A percentile compares a stretch with the other conserved stretches of the same genome.
phyloP scores from a whole-genome alignment of 2,888 invertebrate species.

The Bimastos eiseni region DNA sequence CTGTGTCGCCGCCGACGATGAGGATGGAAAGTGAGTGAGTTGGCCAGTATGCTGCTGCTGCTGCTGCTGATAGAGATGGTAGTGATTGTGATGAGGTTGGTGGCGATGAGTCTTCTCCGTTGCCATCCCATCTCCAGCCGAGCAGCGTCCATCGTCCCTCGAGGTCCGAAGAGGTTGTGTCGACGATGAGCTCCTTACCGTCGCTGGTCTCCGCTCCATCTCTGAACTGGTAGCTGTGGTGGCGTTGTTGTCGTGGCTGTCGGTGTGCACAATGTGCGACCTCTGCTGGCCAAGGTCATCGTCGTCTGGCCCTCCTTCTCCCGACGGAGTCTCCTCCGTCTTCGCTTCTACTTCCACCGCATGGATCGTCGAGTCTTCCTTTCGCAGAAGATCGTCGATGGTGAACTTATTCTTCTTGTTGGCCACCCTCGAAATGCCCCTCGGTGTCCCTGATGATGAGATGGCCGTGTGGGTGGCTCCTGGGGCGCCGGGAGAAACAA shows the following conservation, averaged over 20 bases:
- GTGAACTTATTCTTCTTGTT: background rate
- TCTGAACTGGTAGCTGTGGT: background rate
- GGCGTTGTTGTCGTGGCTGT: background rate
- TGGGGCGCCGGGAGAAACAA: background rate
- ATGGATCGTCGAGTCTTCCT: background rate
- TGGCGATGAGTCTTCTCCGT: background rate
- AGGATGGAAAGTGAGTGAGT: background rate
- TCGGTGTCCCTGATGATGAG: background rate
- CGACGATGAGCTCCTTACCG: background rate
- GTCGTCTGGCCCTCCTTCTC: background rate
- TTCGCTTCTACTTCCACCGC: background rate
- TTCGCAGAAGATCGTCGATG: slow-evolving; percentile 1
- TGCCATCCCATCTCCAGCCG: background rate
- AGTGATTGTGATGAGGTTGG: background rate
- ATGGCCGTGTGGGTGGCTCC: background rate
- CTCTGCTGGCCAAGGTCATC: background rate
- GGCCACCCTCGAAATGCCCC: background rate
- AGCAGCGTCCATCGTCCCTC: background rate
- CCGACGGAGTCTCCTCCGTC: background rate
- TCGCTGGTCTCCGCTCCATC: background rate
- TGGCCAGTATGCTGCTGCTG: background rate
- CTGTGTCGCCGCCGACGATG: too few species aligned
- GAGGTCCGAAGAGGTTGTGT: background rate
- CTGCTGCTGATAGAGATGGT: too few species aligned
- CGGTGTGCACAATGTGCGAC: background rate